Base-by-base conservation (phyloP, 92 coral and sea anemone species). In the Nematostella vectensis region DNA sequence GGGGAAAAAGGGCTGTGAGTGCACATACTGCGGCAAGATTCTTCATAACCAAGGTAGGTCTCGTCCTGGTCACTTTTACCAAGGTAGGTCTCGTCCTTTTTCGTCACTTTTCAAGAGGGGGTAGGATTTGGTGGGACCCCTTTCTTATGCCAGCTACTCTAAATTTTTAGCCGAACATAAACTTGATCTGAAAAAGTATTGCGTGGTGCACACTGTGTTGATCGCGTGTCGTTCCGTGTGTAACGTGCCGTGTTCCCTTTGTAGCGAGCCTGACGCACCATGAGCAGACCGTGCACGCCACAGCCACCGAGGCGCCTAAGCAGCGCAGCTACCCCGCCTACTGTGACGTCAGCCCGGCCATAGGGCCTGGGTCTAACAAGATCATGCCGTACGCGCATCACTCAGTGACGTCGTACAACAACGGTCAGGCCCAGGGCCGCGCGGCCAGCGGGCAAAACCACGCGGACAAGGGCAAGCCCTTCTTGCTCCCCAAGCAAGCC, bases 1-100 rank as follows among this genome's bases (percentile, higher is more conserved):
- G 12, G 99, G 99, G 18, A 93, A 93, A 72, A 93, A 93, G 65
- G 99, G 99, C 57, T 93, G 95, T 49, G 99, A 86, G 54, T 93
- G 99, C 49, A 59, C 81, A 20, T 88, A 93, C 58, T 93, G 99
- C 47, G 99, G 99, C 43, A 93, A 93, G 65, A 88, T 93, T 28
- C 82, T 93, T 15, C 99, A 93, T 57, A 93, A 86, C 51, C 99
- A 93, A 76, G 96, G 99, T 89, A 33, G 40, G 40, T 33, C 8
- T 6, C 40, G 40, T 33, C 40, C 40, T 33, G 40, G 6, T 33
- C 40, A 33, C 15, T 33, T 33, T n/a, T n/a, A n/a, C n/a, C n/a
- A n/a, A n/a, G n/a, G n/a, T n/a, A n/a, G n/a, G n/a, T n/a, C n/a
- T n/a, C n/a, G n/a, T n/a, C n/a, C n/a, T n/a, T n/a, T n/a, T n/a